Base-by-base conservation (phyloP, 2,797 vertebrate species). In the Gallinago stenura region DNA sequence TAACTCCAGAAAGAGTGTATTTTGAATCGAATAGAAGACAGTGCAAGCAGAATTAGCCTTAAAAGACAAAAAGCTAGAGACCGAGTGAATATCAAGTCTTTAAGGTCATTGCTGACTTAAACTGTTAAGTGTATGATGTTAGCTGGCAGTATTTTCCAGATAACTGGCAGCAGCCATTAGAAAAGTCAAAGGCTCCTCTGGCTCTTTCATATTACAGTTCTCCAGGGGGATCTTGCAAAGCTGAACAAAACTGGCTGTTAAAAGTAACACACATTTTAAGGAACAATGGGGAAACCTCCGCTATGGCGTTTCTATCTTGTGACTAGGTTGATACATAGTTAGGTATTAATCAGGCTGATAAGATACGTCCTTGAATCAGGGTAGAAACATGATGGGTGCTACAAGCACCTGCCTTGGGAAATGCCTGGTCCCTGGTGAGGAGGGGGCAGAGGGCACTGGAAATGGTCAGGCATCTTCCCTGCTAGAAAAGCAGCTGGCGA, bases 341-440 rank as follows among this genome's bases (percentile, higher is more conserved):
- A 58, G 60, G 71, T 15, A 26, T 87, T 92, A 80, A 90, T 94
- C 60, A 83, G 53, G 39, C 64, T 68, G 77, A 45, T 83, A 76
- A 75, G 43, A 26, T n/a, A 19, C 0, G 7, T n/a, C 77, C 66
- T 80, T 83, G 62, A 62, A 48, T 57, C 30, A 9, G 22, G 12
- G 35, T 60, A 50, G 73, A 69, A 91, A 84, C 17, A 4, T 0
- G 2, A 9, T 0, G 15, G 28, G 24, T 66, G 37, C 86, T 65
- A 0, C 4, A 14, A 31, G 41, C 28, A 16, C 24, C 54, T 3
- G 16, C 31, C 28, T 56, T 0, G 6, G 58, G 77, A 64, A 87
- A 15, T 24, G 76, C 39, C 48, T 1, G 4, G 30, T 46, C 21
- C 3, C 5, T 28, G 19, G 7, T 21, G 51, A 30, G 72, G 64